Base-by-base conservation (phyloP, 2,113 vertebrate species). In the Xiphias gladius region DNA sequence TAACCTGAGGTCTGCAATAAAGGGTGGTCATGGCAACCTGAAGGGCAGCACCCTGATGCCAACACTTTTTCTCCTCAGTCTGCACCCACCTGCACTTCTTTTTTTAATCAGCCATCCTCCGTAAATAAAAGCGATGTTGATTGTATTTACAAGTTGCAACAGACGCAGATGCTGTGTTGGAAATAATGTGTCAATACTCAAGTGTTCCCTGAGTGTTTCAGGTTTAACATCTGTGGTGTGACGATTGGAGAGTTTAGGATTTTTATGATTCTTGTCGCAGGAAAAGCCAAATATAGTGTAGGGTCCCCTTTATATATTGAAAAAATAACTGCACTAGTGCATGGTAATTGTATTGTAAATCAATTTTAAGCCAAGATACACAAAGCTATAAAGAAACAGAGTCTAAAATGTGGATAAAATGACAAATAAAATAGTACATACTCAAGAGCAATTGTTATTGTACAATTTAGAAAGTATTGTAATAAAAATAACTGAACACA, bases 41-140 rank as follows among this genome's bases (percentile, higher is more conserved):
- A 77, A 66, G 26, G 62, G 41, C 84, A 73, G 62, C 14, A 4
- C 24, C 62, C 17, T 86, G 69, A 67, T 46, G 74, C 76, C 68
- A 73, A 68, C 80, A 79, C 39, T 76, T 76, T 74, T 84, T 76
- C 19, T 63, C 55, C 67, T 46, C 37, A 76, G 73, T 83, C 68
- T 79, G 80, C 83, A 83, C 43, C 72, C 80, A 77, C 87, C 82
- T 89, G 89, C 75, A 59, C 50, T 46, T 73, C 70, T 71, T 74
- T 59, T 22, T 74, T 67, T 7, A 59, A 37, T 54, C 76, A 28
- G 24, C 55, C 37, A 14, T 14, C 65, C 19, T 32, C 62, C 9
- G 24, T 74, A 71, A 72, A 85, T 78, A 61, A 73, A 82, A 75
- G 55, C 28, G 1, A 63, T 61, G 39, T 57, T 61, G 46, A 61